Evolutionary conservation across 1,140 invertebrate genomes (phyloP).

Genomic region (Harlomillsia oculata): DNA sequence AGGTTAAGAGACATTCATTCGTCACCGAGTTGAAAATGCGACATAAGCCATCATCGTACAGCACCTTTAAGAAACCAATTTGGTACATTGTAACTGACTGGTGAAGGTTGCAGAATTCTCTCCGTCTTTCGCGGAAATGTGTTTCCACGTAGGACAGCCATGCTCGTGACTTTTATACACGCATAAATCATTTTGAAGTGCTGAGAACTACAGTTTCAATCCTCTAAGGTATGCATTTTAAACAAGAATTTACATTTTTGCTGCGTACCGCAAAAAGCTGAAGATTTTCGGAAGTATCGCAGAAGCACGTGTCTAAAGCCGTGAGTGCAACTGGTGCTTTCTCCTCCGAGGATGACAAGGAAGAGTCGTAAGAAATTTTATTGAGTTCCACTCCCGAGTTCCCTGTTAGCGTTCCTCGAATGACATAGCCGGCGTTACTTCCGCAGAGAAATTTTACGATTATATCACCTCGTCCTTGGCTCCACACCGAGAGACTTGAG

Average conservation of each 20-base stretch:
- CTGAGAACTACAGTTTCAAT: not conserved
- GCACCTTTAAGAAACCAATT: not conserved
- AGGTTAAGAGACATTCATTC: slow-evolving; percentile 6
- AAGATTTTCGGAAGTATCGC: too few species aligned
- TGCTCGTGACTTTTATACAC: too few species aligned
- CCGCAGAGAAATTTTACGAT: slow-evolving; percentile 4
- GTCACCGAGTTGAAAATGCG: slow-evolving; percentile 6
- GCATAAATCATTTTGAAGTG: too few species aligned
- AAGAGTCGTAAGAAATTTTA: slow-evolving; percentile 1
- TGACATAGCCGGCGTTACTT: slow-evolving; percentile 16
- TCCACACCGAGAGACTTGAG: slow-evolving; percentile 3
- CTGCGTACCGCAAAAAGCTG: too few species aligned
- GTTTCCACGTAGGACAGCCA: too few species aligned
- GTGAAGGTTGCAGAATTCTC: too few species aligned
- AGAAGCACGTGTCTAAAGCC: not conserved
- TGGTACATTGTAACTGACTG: too few species aligned
- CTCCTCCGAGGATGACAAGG: not conserved
- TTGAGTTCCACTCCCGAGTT: not conserved
- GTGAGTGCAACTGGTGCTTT: not conserved
- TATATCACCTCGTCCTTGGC: too few species aligned
- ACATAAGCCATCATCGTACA: slow-evolving; percentile 15
- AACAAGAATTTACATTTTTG: not conserved
- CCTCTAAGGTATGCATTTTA: not conserved
- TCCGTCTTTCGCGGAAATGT: too few species aligned
- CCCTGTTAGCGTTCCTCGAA: slow-evolving; percentile 1